Evolutionary conservation across 2,797 vertebrate genomes (phyloP).

Genomic region (Carcharodon carcharias): DNA sequence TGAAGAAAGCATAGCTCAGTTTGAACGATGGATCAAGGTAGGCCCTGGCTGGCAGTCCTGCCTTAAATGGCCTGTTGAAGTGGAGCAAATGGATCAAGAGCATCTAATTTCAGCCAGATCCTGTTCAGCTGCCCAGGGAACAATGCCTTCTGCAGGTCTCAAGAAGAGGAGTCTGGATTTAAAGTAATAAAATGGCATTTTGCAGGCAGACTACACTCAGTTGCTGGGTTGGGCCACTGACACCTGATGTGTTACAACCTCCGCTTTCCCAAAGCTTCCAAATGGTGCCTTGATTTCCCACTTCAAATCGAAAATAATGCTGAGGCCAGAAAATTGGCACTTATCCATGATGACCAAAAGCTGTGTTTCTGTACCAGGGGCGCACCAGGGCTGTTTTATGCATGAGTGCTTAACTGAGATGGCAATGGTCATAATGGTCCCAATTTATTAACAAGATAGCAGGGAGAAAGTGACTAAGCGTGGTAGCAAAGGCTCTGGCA

Average conservation of each 20-base stretch:
- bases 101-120: background rate
- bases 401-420: too few species aligned
- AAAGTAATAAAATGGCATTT: background rate
- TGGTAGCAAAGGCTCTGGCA: too few species aligned
- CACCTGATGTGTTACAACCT: background rate
- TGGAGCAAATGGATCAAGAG: background rate
- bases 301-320: background rate
- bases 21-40: background rate
- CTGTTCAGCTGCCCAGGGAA: background rate
- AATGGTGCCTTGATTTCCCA: background rate
- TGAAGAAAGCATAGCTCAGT: background rate
- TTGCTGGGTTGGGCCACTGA: background rate
- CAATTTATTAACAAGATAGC: too few species aligned
- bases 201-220: background rate
- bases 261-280: background rate
- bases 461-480: too few species aligned
- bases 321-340: background rate
- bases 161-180: background rate
- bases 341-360: background rate
- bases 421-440: too few species aligned
- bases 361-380: background rate
- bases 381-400: too few species aligned
- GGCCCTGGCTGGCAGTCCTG: too few species aligned
- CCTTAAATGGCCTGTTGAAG: background rate
- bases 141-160: background rate